Evolutionary conservation across 2,888 invertebrate genomes (phyloP), one percentile per base, ranked within the genome.

Genomic region (Melinopterus prodromus): DNA sequence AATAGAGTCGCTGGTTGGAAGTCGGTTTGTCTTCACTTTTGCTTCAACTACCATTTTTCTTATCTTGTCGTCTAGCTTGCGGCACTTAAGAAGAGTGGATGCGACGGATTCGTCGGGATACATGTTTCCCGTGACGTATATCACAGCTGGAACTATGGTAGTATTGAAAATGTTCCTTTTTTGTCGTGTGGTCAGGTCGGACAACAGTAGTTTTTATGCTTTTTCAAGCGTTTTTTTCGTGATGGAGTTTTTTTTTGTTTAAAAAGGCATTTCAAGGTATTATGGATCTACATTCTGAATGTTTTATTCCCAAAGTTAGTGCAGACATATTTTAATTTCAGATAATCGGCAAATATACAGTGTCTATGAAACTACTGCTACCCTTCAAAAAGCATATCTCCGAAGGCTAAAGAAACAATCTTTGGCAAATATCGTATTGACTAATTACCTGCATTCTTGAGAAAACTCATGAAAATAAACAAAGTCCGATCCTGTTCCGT

Each of bases 21-120:
- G 78, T 78, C 9, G 78, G 72, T 16, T 74, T 16, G 72, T 78
- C 72, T 78, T 74, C n/a, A 74, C n/a, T n/a, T 78, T 78, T 6
- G 70, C 74, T 2, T 36, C 70, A 0, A 71, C 53, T 15, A 53
- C 71, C 3, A 78, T 36, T 16, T 78, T 69, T 16, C 74, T n/a
- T 6, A 78, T 69, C 16, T 72, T 35, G 2, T 14, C 70, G 16
- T 78, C 78, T 37, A 72, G 36, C 15, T 16, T 69, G 1, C 76
- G 12, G 16, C 69, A 53, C 16, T 76, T 76, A 0, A 53, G 15
- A 1, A 76, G 76, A 0, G 76, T 76, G 6, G 76, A 69, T n/a
- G 37, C 12, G 0, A 74, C 74, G 0, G 74, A 74, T 36, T 74
- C 74, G 5, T 74, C 74, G 1, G 74, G 36, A 26, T 26, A 74